Evolutionary conservation across 1,140 invertebrate genomes (phyloP), one percentile per base, ranked within the genome.

Genomic region (Popillia japonica): DNA sequence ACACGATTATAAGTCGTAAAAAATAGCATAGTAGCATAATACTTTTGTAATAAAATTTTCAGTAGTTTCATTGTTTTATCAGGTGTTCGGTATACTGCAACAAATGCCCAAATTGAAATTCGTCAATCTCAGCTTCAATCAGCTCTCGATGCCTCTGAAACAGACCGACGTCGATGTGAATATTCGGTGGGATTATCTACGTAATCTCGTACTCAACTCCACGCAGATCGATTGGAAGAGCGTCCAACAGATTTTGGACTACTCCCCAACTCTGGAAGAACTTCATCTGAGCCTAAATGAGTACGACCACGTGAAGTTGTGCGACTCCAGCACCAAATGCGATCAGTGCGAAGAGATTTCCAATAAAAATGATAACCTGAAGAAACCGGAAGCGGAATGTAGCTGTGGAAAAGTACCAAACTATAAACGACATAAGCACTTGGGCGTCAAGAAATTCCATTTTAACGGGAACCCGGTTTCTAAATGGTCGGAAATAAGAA

Each of bases 51-150:
- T n/a, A n/a, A n/a, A n/a, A n/a, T n/a, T n/a, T n/a, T n/a, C n/a
- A n/a, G n/a, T n/a, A n/a, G n/a, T n/a, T n/a, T n/a, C 14, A 7
- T 77, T 77, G 11, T 74, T n/a, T 75, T 83, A 86, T 68, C 86
- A 94, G 93, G 92, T 98, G 6, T 93, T 96, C 83, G 93, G 92
- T 73, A 96, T 97, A 80, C 85, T 97, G 72, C 90, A 93, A 83
- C 92, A 95, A 83, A 96, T 96, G 90, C 96, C 96, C 4, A 91
- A 92, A 80, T 91, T 98, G 55, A 93, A 94, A 83, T 97, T 97
- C 87, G 91, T 97, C 7, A 98, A 98, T 86, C 87, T 98, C 78
- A 97, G 95, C 85, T 96, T 96, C 87, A 98, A 98, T 86, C 90
- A 91, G 74, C 87, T 98, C 10, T 90, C 90, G 10, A 91, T 92